Evolutionary conservation across 2,888 invertebrate species (phyloP).

Genomic region (Tinea semifulvella): DNA sequence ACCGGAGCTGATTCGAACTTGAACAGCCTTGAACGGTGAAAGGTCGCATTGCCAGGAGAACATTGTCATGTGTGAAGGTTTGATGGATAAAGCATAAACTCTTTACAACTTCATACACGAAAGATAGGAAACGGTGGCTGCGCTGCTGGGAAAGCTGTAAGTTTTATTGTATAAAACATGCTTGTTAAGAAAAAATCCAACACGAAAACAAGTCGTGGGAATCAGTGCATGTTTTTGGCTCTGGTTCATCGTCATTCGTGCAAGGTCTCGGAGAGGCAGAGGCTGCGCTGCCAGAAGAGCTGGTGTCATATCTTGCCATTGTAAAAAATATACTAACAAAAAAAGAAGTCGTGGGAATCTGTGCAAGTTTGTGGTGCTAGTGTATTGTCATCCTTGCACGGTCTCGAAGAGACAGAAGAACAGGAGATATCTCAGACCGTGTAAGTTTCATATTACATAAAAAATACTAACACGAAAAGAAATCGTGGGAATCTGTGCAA

Average conservation of each 20-base stretch:
- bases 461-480: conserved; percentile 46
- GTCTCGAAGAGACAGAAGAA: conserved; percentile 58
- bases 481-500: conserved; percentile 57
- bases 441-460: background rate
- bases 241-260: conserved; percentile 51
- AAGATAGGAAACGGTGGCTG: too few relatives aligned
- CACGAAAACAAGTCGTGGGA: conserved; percentile 58
- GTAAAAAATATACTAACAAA: conserved; percentile 34
- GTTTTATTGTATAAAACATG: too few relatives aligned
- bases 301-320: conserved; percentile 53
- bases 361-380: conserved; percentile 38
- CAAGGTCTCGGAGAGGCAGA: conserved; percentile 59
- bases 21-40: too few relatives aligned
- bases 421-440: too few relatives aligned
- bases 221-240: conserved; percentile 43
- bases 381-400: conserved; percentile 57
- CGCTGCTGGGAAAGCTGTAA: too few relatives aligned
- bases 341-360: conserved; percentile 57
- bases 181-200: too few relatives aligned
- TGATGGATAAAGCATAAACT: too few relatives aligned
- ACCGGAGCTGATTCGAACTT: too few relatives aligned
- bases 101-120: too few relatives aligned
- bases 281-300: conserved; percentile 59
- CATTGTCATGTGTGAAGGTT: too few relatives aligned
- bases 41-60: too few relatives aligned